Evolutionary conservation across 2,888 invertebrate species (phyloP), one percentile per base, ranked within the genome.

Genomic region (Patella depressa): DNA sequence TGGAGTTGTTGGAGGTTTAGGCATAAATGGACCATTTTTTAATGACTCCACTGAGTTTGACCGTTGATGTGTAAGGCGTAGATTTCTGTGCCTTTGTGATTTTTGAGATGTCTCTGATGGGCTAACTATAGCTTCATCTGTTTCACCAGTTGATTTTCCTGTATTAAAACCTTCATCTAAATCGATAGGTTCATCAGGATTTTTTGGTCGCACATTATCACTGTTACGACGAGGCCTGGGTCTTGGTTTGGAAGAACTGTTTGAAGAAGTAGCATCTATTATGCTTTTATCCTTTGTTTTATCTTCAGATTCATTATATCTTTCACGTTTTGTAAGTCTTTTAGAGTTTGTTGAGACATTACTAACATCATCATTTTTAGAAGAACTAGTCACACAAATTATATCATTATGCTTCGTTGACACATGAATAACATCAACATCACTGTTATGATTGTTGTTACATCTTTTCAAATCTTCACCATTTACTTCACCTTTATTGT

Each of bases 1-100:
- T 71, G 87, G 85, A 9, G 85, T 88, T 9, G 83, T 78, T 24
- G 89, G 89, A 2, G 89, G 89, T 80, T 87, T 88, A 11, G 88
- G 89, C 12, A 84, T 73, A 85, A 88, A 88, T 5, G 83, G 83
- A 70, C 83, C 84, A 77, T 87, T 86, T 78, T 83, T 85, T 65
- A 87, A 72, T n/a, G 85, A 85, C 75, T 87, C 87, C 34, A 85
- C 80, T 53, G 85, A 85, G 53, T 83, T 81, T 24, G 81, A 78
- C 54, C 84, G 79, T 65, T 86, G 86, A 69, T 84, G 81, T n/a
- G 83, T 83, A 85, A 87, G 84, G 78, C 85, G 85, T 69, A 88
- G 79, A 59, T 85, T 85, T 71, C 86, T 80, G 53, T 86, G 85
- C 24, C 85, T 81, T 73, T 86, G 83, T n/a, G 19, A 65, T 65